A percentile compares a stretch with the other conserved stretches of the same genome.
These are phyloP conservation scores for Simalia tracyae DNA, from an alignment of 2,797 vertebrate species.

Conservation along the genomic window DNA sequence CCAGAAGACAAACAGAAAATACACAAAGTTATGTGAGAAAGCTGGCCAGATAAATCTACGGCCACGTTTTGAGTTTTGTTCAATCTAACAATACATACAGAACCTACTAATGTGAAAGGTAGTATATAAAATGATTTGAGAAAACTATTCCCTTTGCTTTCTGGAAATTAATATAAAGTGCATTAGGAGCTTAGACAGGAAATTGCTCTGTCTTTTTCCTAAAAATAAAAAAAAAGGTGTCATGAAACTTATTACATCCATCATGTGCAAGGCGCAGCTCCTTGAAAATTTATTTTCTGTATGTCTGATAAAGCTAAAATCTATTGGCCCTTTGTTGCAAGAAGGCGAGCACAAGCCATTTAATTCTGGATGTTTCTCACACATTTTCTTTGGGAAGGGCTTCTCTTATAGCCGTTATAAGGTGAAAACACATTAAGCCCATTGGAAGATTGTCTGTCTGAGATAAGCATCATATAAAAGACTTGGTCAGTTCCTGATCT, in stretches of 20 bases:
- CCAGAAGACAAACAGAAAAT: background rate
- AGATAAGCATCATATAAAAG: conserved; percentile 54
- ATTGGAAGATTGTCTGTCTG: conserved; percentile 57
- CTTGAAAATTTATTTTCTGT: conserved; percentile 64
- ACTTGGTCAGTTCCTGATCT: conserved; percentile 30
- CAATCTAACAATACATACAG: background rate
- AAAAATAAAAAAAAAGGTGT: conserved; percentile 46
- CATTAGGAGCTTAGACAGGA: conserved; percentile 60
- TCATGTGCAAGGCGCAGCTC: conserved; percentile 51
- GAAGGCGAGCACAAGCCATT: conserved; percentile 49
- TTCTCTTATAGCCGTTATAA: conserved; percentile 53
- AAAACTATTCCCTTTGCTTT: conserved; percentile 48
- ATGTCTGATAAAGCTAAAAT: conserved; percentile 63
- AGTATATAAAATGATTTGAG: conserved; percentile 29
- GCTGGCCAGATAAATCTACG: background rate
- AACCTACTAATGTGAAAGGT: conserved; percentile 13
- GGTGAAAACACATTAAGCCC: conserved; percentile 50
- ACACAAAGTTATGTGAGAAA: background rate
- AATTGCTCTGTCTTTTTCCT: conserved; percentile 62
- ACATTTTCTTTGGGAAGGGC: conserved; percentile 44
- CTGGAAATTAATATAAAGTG: conserved; percentile 65
- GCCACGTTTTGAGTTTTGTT: background rate
- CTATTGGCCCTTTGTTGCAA: conserved; percentile 49
- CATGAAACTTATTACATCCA: conserved; percentile 58
- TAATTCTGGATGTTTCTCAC: conserved; percentile 51